Conservation (phyloP, 2,113 vertebrate genomes). For the Megaceryle maxima region DNA sequence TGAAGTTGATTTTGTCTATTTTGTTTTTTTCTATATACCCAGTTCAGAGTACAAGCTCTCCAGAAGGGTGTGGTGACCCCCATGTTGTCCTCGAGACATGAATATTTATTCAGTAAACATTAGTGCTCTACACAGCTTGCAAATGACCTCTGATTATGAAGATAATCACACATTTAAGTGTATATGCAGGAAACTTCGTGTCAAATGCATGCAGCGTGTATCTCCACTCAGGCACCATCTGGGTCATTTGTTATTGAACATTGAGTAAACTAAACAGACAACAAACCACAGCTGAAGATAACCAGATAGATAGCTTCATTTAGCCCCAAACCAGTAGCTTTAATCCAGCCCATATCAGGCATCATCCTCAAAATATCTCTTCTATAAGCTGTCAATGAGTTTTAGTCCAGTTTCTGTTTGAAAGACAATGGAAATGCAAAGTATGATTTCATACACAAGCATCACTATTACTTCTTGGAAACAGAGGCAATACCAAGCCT, state of each 20-base stretch:
- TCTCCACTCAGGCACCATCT: not conserved
- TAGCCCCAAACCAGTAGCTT: not conserved
- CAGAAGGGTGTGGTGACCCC: not conserved
- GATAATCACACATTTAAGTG: not conserved
- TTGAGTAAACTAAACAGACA: not conserved
- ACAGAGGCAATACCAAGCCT: not conserved
- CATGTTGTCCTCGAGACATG: not conserved
- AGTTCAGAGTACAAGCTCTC: not conserved
- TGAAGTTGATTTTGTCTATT: not conserved
- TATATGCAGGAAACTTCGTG: not conserved
- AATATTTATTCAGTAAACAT: not conserved
- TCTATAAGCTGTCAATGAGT: not conserved
- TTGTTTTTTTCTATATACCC: not conserved
- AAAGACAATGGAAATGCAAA: not conserved
- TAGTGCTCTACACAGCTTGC: not conserved
- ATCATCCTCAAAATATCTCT: not conserved
- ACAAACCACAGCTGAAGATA: not conserved
- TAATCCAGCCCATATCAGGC: not conserved
- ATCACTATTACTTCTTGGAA: not conserved
- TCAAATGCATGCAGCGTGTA: not conserved
- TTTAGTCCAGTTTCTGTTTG: not conserved
- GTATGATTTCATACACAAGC: not conserved
- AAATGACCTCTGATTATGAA: not conserved
- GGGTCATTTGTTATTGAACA: not conserved
- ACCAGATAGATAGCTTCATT: not conserved